phyloP scores from a whole-genome alignment of 1,140 invertebrate species.

The Lucilia sericata region DNA sequence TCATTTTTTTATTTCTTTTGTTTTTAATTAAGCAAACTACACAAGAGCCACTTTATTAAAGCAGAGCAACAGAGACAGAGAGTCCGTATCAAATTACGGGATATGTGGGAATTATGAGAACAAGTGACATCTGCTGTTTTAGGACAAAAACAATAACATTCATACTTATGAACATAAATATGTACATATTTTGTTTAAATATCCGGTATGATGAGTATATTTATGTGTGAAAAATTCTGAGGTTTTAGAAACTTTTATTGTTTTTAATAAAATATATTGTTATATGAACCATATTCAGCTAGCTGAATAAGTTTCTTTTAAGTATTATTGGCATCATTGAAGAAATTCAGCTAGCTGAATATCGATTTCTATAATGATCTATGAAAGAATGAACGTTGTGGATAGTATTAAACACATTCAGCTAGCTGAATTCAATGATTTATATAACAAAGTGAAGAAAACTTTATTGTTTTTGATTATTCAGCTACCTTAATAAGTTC shows the following conservation, averaged over 20 bases:
- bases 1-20: conserved; percentile 7
- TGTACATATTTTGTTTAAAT: conserved; percentile 21
- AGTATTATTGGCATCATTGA: too few species aligned
- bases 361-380: too few species aligned
- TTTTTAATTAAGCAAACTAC: background rate
- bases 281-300: background rate
- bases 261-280: background rate
- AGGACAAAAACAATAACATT: background rate
- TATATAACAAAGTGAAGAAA: too few species aligned
- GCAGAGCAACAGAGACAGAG: background rate
- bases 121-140: conserved; percentile 39
- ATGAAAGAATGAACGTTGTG: too few species aligned
- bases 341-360: too few species aligned
- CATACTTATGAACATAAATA: background rate
- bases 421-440: too few species aligned
- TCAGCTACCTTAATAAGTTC: too few species aligned
- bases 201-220: background rate
- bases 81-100: conserved; percentile 38
- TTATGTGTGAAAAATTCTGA: background rate
- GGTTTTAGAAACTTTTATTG: background rate
- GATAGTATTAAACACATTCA: too few species aligned
- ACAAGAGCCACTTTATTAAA: background rate
- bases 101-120: conserved; percentile 41
- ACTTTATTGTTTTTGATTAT: too few species aligned
- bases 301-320: background rate